Evolutionary conservation across 2,888 invertebrate genomes (phyloP).

Genomic region (Sinopyrophorus schimmeli): DNA sequence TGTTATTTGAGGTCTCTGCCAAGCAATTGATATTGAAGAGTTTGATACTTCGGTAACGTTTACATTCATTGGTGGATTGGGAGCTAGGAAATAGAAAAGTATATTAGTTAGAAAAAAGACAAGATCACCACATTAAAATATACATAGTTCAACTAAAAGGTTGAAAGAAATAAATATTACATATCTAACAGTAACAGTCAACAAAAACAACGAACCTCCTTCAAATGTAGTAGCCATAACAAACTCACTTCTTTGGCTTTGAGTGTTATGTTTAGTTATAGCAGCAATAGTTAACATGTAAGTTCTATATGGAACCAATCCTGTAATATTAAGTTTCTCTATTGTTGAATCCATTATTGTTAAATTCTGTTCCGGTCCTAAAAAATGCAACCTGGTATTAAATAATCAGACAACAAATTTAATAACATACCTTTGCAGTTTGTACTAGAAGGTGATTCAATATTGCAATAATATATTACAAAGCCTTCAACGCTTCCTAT

Average conservation of each 20-base stretch:
- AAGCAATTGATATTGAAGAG: conserved; percentile 65
- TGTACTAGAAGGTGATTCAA: conserved; percentile 57
- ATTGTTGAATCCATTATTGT: conserved; percentile 58
- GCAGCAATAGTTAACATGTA: conserved; percentile 74
- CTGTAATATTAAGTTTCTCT: conserved; percentile 62
- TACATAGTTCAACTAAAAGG: not conserved
- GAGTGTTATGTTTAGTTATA: conserved; percentile 59
- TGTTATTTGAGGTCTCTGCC: conserved; percentile 69
- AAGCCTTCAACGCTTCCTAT: conserved; percentile 74
- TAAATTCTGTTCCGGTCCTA: conserved; percentile 48
- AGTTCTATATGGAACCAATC: conserved; percentile 73
- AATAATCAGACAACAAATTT: not conserved
- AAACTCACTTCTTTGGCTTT: conserved; percentile 64
- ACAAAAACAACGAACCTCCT: conserved; percentile 58
- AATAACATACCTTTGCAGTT: conserved; percentile 58
- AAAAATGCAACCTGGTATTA: conserved; percentile 3
- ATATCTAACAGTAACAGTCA: not conserved
- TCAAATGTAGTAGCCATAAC: conserved; percentile 70
- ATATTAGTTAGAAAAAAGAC: not conserved
- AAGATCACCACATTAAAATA: not conserved
- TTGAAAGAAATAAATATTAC: not conserved
- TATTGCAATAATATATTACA: conserved; percentile 74
- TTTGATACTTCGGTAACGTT: conserved; percentile 63
- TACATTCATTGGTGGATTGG: conserved; percentile 63
- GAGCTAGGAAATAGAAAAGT: conserved; percentile 54